phyloP scores from a whole-genome alignment of 2,797 vertebrate species.

The Pelodytes ibericus region DNA sequence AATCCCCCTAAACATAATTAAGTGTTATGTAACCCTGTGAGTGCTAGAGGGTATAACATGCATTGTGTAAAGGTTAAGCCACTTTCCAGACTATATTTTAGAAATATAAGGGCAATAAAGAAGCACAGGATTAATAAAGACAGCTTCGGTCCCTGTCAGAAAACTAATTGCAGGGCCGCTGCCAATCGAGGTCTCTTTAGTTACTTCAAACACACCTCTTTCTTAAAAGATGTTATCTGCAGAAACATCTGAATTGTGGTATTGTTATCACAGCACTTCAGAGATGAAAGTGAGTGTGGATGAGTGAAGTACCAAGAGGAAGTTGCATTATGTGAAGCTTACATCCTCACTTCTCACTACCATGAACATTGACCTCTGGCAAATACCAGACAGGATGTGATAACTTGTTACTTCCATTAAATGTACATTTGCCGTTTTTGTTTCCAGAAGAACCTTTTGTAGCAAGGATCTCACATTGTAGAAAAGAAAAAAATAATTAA shows the following conservation, averaged over 20 bases:
- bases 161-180: background rate
- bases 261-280: constrained; percentile 22
- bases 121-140: background rate
- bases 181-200: background rate
- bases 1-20: too few relatives aligned
- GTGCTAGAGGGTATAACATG: too few relatives aligned
- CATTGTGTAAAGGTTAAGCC: too few relatives aligned
- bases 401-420: background rate
- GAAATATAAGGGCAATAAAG: background rate
- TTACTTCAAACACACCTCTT: background rate
- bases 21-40: too few relatives aligned
- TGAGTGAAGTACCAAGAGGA: constrained; percentile 5
- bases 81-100: background rate
- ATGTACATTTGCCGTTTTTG: background rate
- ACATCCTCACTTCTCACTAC: background rate
- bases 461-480: too few relatives aligned
- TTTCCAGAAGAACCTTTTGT: background rate
- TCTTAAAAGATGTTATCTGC: constrained; percentile 1
- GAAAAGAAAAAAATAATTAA: too few relatives aligned
- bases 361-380: background rate
- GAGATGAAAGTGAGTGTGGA: constrained; percentile 20
- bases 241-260: constrained; percentile 1
- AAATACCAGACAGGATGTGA: background rate
- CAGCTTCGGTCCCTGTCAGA: background rate
- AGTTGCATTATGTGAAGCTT: background rate